phyloP scores from a whole-genome alignment of 2,113 vertebrate genomes.

The Solea senegalensis region DNA sequence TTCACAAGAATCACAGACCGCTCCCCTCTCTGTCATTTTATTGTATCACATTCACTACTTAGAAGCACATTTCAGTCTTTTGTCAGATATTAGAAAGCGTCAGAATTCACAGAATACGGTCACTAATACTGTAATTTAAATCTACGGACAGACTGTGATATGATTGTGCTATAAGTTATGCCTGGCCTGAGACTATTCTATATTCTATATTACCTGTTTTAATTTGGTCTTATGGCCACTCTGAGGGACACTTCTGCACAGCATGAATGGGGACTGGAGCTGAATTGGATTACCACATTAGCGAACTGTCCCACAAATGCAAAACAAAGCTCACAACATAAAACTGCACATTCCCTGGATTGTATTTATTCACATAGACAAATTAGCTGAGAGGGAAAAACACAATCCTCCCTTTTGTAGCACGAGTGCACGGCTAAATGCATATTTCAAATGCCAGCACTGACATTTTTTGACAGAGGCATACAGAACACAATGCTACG shows the following conservation, averaged over 20 bases:
- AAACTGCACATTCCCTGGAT: neutral
- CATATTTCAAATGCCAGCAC: slow-evolving; percentile 11
- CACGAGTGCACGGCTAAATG: neutral
- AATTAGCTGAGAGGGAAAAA: too few species aligned
- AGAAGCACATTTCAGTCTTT: slow-evolving; percentile 25
- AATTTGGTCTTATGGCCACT: slow-evolving; percentile 15
- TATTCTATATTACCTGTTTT: slow-evolving; percentile 1
- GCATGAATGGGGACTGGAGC: neutral
- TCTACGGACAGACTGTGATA: neutral
- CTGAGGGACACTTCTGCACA: slow-evolving; percentile 5
- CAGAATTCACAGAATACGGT: neutral
- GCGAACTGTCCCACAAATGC: neutral
- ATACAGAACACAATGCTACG: neutral
- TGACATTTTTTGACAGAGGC: slow-evolving; percentile 1
- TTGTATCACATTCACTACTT: too few species aligned
- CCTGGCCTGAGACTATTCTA: slow-evolving; percentile 6
- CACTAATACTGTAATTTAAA: slow-evolving; percentile 5
- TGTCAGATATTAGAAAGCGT: slow-evolving; percentile 7
- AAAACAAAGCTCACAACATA: slow-evolving; percentile 6
- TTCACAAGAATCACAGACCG: slow-evolving; percentile 22
- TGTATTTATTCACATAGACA: neutral
- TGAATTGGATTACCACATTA: slow-evolving; percentile 1
- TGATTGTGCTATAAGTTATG: slow-evolving; percentile 15
- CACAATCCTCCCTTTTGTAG: too few species aligned
- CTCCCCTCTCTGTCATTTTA: slow-evolving; percentile 10